These are phyloP conservation scores for Nomada fucata DNA, from an alignment of 2,888 invertebrate genomes.

Conservation along the genomic window DNA sequence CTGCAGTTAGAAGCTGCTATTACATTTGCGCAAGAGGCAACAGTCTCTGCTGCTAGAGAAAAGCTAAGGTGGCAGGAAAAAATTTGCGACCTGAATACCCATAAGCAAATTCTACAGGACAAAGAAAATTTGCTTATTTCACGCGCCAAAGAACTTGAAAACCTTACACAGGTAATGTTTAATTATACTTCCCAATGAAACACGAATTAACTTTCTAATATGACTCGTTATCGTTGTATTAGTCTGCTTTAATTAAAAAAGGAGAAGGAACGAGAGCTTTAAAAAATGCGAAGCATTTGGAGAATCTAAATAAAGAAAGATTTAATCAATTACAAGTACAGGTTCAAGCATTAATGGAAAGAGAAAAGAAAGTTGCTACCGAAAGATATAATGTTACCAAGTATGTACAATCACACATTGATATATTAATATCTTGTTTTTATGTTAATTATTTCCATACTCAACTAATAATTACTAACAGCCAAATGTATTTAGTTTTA, in stretches of 20 bases:
- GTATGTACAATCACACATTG: conserved; percentile 64
- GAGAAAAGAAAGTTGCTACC: conserved; percentile 76
- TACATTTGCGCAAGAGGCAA: conserved; percentile 77
- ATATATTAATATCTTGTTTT: not conserved
- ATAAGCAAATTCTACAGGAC: conserved; percentile 70
- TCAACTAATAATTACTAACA: not conserved
- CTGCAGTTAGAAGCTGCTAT: conserved; percentile 78
- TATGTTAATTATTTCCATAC: not conserved
- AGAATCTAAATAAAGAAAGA: conserved; percentile 77
- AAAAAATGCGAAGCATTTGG: conserved; percentile 77
- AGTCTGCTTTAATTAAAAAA: conserved; percentile 78
- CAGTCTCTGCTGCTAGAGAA: conserved; percentile 73
- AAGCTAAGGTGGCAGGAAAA: conserved; percentile 79
- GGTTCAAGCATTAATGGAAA: conserved; percentile 74
- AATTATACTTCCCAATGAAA: not conserved
- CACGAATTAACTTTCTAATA: conserved; percentile 4
- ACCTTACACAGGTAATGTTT: conserved; percentile 77
- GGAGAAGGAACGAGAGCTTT: conserved; percentile 79
- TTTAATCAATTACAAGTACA: conserved; percentile 74
- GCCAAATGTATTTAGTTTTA: conserved; percentile 19
- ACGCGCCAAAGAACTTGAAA: conserved; percentile 80
- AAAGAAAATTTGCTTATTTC: conserved; percentile 76
- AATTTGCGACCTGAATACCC: conserved; percentile 72
- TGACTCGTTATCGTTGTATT: conserved; percentile 4
- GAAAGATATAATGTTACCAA: conserved; percentile 77